Percentiles rank a stretch among this genome's conserved stretches.
These are phyloP conservation scores for Ramphastos sulfuratus DNA, from an alignment of 2,113 vertebrate species.

Conservation along the genomic window DNA sequence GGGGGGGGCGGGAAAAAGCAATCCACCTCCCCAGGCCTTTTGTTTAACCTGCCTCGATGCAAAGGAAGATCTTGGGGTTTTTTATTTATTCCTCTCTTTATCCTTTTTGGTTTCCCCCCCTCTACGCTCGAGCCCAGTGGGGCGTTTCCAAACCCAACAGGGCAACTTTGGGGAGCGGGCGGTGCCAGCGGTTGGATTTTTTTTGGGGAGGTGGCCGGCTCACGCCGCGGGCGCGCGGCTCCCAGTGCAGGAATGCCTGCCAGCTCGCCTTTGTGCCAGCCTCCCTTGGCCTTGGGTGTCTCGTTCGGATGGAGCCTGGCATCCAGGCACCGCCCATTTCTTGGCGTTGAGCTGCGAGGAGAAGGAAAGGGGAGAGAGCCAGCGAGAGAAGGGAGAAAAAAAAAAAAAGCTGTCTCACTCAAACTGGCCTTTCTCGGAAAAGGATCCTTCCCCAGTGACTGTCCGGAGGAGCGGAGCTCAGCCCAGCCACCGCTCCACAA, in stretches of 20 bases:
- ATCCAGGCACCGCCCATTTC: slow-evolving; percentile 77
- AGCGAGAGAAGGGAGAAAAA: slow-evolving; percentile 41
- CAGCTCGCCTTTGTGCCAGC: slow-evolving; percentile 75
- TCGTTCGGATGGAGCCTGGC: slow-evolving; percentile 73
- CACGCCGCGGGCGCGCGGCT: neutral
- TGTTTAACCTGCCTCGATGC: slow-evolving; percentile 12
- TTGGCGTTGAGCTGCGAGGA: slow-evolving; percentile 72
- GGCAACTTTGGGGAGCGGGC: slow-evolving; percentile 21
- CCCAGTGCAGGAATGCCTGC: slow-evolving; percentile 70
- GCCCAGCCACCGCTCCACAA: slow-evolving; percentile 63
- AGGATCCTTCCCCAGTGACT: slow-evolving; percentile 68
- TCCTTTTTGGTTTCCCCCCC: neutral
- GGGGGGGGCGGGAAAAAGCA: neutral
- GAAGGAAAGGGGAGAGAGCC: slow-evolving; percentile 70
- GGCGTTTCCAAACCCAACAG: neutral
- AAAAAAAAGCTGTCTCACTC: slow-evolving; percentile 71
- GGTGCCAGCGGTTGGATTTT: slow-evolving; percentile 2
- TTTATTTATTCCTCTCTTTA: neutral
- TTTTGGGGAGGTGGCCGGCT: neutral
- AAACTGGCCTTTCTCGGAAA: slow-evolving; percentile 73
- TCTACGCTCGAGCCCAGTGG: neutral
- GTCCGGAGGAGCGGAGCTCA: slow-evolving; percentile 71
- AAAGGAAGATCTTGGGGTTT: neutral
- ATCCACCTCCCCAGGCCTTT: slow-evolving; percentile 46
- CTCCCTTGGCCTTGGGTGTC: slow-evolving; percentile 70